phyloP scores from a whole-genome alignment of 2,797 vertebrate genomes.

The Tapera naevia region DNA sequence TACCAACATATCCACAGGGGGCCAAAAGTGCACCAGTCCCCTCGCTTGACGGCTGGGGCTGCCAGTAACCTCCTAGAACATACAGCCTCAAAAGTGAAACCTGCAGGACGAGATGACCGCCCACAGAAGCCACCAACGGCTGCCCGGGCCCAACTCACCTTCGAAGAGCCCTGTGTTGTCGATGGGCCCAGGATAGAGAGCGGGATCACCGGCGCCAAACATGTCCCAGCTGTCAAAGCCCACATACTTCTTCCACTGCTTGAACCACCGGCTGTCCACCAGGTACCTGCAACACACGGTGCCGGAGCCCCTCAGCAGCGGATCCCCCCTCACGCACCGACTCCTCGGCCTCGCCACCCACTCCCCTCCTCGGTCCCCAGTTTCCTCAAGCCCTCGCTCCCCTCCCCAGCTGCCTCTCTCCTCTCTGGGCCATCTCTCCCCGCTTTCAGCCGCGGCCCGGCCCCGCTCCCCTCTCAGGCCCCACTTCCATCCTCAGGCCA shows the following conservation, averaged over 20 bases:
- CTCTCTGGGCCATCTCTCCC: too few species aligned
- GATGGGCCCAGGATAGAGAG: constrained; percentile 90
- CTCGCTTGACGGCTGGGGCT: accelerated
- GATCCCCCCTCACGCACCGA: too few species aligned
- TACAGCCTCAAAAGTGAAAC: background rate
- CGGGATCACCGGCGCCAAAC: constrained; percentile 90
- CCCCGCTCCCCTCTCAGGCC: too few species aligned
- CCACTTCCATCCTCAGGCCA: too few species aligned
- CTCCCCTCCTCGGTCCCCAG: too few species aligned
- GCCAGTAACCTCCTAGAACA: accelerated
- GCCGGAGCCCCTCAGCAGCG: background rate
- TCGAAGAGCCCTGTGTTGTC: constrained; percentile 95
- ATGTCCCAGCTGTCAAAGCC: constrained; percentile 96
- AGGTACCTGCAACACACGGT: constrained; percentile 86
- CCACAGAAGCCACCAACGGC: accelerated
- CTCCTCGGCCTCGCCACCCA: too few species aligned
- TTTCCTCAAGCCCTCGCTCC: too few species aligned
- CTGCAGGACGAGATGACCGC: accelerated
- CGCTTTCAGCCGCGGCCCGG: too few species aligned
- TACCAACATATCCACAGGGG: accelerated
- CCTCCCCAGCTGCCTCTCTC: too few species aligned
- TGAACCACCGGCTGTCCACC: constrained; percentile 96
- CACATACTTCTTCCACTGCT: constrained; percentile 98
- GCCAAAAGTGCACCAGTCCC: accelerated
- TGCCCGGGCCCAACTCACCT: constrained; percentile 75